phyloP scores from a whole-genome alignment of 2,797 vertebrate genomes.

The Falco concolor region DNA sequence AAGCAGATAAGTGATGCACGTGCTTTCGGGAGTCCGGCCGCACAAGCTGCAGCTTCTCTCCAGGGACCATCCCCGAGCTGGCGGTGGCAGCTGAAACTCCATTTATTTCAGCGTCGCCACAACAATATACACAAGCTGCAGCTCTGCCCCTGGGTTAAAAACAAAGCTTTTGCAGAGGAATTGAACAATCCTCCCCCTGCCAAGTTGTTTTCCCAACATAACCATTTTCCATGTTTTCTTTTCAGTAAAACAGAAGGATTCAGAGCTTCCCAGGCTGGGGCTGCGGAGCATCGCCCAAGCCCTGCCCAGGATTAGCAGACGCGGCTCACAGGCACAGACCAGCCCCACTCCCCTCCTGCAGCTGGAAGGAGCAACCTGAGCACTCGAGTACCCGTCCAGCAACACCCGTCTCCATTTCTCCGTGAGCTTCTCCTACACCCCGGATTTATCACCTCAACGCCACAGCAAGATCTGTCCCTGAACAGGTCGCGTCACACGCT shows the following conservation, averaged over 20 bases:
- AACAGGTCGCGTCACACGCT: fast-evolving
- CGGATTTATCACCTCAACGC: fast-evolving
- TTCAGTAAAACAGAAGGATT: not conserved
- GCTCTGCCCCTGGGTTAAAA: not conserved
- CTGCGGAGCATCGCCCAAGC: not conserved
- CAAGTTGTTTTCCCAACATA: not conserved
- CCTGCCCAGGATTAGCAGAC: fast-evolving
- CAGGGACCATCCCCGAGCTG: not conserved
- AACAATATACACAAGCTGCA: not conserved
- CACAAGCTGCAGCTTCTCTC: not conserved
- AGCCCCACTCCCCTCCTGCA: not conserved
- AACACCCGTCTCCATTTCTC: not conserved
- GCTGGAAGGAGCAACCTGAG: not conserved
- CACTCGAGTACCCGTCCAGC: fast-evolving
- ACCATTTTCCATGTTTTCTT: not conserved
- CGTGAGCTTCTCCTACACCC: not conserved
- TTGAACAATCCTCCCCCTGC: not conserved
- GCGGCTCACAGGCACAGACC: fast-evolving
- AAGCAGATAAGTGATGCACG: not conserved
- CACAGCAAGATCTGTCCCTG: not conserved
- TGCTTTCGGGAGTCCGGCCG: fast-evolving
- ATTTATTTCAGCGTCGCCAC: not conserved
- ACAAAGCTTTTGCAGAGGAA: not conserved
- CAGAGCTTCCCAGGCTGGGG: not conserved
- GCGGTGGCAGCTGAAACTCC: not conserved